Percentiles rank a stretch among this genome's conserved stretches.
phyloP scores from a whole-genome alignment of 1,140 invertebrate species.

The Drosophila mayri region DNA sequence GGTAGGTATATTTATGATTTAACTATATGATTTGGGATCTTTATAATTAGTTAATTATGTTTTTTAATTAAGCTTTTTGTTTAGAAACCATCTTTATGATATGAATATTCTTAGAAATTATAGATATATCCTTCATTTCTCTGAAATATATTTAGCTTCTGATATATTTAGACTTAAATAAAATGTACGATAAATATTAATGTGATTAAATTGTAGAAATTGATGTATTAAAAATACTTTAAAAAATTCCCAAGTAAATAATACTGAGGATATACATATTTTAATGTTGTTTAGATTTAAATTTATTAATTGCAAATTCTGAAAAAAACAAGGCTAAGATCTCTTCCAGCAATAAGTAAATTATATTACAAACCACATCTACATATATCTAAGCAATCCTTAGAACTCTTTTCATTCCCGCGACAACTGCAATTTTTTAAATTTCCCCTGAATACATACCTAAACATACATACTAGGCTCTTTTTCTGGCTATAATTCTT shows the following conservation, averaged over 20 bases:
- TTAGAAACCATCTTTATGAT: not conserved
- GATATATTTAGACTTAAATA: not conserved
- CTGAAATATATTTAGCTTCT: not conserved
- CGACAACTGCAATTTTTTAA: constrained; percentile 16
- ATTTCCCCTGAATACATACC: constrained; percentile 20
- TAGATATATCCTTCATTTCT: not conserved
- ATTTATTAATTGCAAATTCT: too few species aligned
- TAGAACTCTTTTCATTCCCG: not conserved
- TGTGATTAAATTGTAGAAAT: too few species aligned
- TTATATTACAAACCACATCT: not conserved
- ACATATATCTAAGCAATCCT: too few species aligned
- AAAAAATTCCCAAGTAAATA: too few species aligned
- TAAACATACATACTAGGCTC: not conserved
- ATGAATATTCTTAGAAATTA: too few species aligned
- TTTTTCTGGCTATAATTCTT: constrained; percentile 26
- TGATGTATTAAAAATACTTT: too few species aligned
- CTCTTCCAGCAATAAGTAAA: not conserved
- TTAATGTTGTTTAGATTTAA: too few species aligned
- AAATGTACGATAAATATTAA: too few species aligned
- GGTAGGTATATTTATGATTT: too few species aligned
- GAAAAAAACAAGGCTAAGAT: not conserved
- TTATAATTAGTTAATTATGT: not conserved
- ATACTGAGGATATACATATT: too few species aligned
- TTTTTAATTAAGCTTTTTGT: too few species aligned
- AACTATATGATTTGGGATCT: not conserved